Base-by-base conservation (phyloP, 2,797 vertebrate species). In the Amazona finschi region DNA sequence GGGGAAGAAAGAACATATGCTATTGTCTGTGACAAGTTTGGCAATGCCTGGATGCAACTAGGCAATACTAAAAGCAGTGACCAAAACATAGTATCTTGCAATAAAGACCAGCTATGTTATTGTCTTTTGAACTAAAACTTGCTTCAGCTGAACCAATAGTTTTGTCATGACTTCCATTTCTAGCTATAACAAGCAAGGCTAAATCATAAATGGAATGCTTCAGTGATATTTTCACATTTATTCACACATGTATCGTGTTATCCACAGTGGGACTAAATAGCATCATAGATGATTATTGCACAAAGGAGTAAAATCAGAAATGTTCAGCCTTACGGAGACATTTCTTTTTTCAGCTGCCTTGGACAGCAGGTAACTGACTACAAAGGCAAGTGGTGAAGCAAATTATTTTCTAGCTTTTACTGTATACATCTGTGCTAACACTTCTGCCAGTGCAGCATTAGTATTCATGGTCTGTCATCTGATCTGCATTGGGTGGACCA, bases 171-270 rank as follows among this genome's bases (percentile, higher is more conserved):
- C 20, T 47, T 87, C 22, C 27, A 74, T 52, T 80, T 80, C 60
- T 87, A 62, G 7, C 39, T 79, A 55, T 60, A 77, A 39, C 1
- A 50, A 66, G 13, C 12, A 88, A 85, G 57, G 27, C 21, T 41
- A 72, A 79, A n/a, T 53, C 12, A 43, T 30, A 66, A 62, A 66
- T 70, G 16, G 21, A 90, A 69, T 14, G 4, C 1, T 81, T 86
- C 14, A 10, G 69, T 52, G 31, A 20, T 36, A 78, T 50, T 90
- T 86, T 65, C 31, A 49, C 3, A 65, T 0, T 0, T 22, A 36
- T 13, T 15, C 25, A 33, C 15, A 46, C 4, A 4, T 1, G 16
- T 14, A 44, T 46, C 20, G 15, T 1, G 2, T 33, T 15, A 57
- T 44, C 38, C 36, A 60, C 27, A 46, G 31, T 7, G 7, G 49